Percentiles rank a stretch among this genome's conserved stretches.
Evolutionary conservation across 1,140 invertebrate genomes (phyloP).

Genomic region (Bombus huntii): DNA sequence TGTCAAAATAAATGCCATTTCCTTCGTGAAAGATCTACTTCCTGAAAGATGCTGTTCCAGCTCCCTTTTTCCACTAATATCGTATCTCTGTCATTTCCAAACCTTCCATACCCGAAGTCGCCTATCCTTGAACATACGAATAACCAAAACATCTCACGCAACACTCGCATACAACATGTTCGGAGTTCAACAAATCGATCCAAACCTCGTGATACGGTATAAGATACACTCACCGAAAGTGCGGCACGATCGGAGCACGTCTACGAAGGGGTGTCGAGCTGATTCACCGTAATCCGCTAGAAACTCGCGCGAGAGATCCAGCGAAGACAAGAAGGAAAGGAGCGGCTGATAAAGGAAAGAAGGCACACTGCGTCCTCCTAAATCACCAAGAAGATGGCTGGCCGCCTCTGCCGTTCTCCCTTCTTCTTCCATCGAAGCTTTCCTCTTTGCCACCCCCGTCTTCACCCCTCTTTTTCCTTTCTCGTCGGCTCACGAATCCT

Average conservation of each 20-base stretch:
- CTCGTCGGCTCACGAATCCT: slow-evolving; percentile 48
- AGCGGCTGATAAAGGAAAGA: slow-evolving; percentile 38
- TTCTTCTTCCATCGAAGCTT: slow-evolving; percentile 37
- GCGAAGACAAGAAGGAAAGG: slow-evolving; percentile 12
- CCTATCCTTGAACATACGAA: not conserved
- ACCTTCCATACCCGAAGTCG: not conserved
- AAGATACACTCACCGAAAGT: not conserved
- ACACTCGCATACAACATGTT: not conserved
- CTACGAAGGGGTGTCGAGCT: slow-evolving; percentile 35
- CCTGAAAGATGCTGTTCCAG: not conserved
- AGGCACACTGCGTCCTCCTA: slow-evolving; percentile 44
- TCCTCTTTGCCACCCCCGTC: not conserved
- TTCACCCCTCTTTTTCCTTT: slow-evolving; percentile 35
- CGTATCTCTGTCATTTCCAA: too few species aligned
- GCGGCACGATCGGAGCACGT: not conserved
- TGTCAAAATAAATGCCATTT: not conserved
- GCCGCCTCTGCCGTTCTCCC: slow-evolving; percentile 29
- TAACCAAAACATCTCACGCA: not conserved
- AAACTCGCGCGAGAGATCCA: slow-evolving; percentile 52
- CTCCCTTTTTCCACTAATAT: too few species aligned
- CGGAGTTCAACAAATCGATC: not conserved
- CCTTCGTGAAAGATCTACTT: not conserved
- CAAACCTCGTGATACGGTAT: not conserved
- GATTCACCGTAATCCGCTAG: slow-evolving; percentile 45
- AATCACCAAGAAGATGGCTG: slow-evolving; percentile 60